These are phyloP conservation scores for Phyllotreta striolata DNA, from an alignment of 2,888 invertebrate species.

Conservation along the genomic window DNA sequence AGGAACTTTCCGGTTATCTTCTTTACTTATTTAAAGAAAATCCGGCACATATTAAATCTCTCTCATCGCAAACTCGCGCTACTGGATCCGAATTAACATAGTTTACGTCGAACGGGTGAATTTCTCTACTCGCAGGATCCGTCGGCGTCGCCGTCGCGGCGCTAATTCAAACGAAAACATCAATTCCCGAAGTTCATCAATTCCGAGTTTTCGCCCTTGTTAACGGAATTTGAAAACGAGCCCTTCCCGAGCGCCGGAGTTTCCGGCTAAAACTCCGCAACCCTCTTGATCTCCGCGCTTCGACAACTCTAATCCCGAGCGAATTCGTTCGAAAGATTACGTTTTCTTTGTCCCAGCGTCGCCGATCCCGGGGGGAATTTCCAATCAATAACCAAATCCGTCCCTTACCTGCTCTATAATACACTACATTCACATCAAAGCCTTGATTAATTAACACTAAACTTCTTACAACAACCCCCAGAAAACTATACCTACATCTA, in stretches of 20 bases:
- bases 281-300: slow-evolving; percentile 32
- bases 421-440: too few relatives aligned
- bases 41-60: too few relatives aligned
- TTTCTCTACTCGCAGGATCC: too few relatives aligned
- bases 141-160: neutral
- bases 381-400: neutral
- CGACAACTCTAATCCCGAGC: slow-evolving; percentile 31
- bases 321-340: slow-evolving; percentile 34
- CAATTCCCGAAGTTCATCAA: slow-evolving; percentile 22
- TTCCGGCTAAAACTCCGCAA: slow-evolving; percentile 27
- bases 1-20: too few relatives aligned
- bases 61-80: too few relatives aligned
- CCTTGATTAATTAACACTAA: too few relatives aligned
- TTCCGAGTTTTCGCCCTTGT: slow-evolving; percentile 27
- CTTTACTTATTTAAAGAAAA: too few relatives aligned
- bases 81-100: neutral
- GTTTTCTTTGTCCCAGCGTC: slow-evolving; percentile 20
- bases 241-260: slow-evolving; percentile 22
- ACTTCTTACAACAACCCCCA: too few relatives aligned
- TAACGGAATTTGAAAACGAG: slow-evolving; percentile 32
- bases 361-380: neutral
- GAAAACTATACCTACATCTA: too few relatives aligned
- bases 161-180: slow-evolving; percentile 15
- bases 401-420: too few relatives aligned
- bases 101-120: neutral